phyloP scores from a whole-genome alignment of 1,140 invertebrate genomes.

The Megathymus violae region DNA sequence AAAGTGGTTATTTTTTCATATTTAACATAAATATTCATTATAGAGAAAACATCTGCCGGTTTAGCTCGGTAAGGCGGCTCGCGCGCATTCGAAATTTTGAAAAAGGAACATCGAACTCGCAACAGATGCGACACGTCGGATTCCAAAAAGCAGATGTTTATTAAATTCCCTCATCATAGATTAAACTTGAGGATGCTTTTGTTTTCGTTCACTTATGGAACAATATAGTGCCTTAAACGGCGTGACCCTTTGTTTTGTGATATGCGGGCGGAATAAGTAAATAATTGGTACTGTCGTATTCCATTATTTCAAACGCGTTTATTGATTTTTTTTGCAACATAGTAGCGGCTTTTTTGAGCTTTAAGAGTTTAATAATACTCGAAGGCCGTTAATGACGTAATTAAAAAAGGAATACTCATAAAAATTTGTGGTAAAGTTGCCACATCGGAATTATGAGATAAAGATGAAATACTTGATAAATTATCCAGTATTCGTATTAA shows the following conservation, averaged over 20 bases:
- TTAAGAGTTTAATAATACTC: conserved; percentile 8
- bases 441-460: conserved; percentile 6
- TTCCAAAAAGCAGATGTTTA: conserved; percentile 80
- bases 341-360: conserved; percentile 21
- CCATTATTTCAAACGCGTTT: conserved; percentile 33
- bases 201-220: conserved; percentile 65
- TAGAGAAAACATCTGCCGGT: conserved; percentile 73
- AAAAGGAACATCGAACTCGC: conserved; percentile 66
- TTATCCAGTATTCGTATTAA: conserved; percentile 22
- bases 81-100: conserved; percentile 75
- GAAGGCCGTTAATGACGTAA: conserved; percentile 12
- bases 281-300: conserved; percentile 52
- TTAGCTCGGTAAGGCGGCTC: conserved; percentile 58
- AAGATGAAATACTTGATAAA: conserved; percentile 27
- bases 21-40: background rate
- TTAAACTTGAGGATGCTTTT: conserved; percentile 70
- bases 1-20: conserved; percentile 35
- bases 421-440: conserved; percentile 19
- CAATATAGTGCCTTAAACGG: conserved; percentile 69
- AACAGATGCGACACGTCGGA: conserved; percentile 81
- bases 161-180: conserved; percentile 78
- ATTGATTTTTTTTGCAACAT: conserved; percentile 19
- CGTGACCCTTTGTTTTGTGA: conserved; percentile 58
- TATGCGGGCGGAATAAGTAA: conserved; percentile 69
- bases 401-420: conserved; percentile 14